phyloP scores from a whole-genome alignment of 2,797 vertebrate genomes.

The Sandelia bainsii region DNA sequence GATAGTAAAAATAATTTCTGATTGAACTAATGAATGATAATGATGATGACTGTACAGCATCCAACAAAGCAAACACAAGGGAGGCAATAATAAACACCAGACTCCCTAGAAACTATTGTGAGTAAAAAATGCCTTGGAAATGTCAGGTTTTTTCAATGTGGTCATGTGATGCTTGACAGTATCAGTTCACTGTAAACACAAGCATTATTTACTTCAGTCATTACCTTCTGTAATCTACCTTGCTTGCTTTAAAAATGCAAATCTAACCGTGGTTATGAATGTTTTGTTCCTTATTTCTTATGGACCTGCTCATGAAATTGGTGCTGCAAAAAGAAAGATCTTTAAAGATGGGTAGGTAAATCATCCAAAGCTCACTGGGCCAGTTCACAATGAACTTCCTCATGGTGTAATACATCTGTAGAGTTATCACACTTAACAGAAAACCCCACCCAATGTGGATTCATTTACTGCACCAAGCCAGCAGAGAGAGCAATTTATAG shows the following conservation, averaged over 20 bases:
- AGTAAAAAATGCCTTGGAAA: not conserved
- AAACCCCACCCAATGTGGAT: constrained; percentile 74
- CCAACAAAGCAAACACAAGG: not conserved
- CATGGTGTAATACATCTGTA: constrained; percentile 44
- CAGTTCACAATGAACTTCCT: constrained; percentile 46
- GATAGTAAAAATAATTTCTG: too few species aligned
- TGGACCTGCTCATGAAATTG: constrained; percentile 44
- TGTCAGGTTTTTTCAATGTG: constrained; percentile 16
- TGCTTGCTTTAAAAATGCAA: constrained; percentile 26
- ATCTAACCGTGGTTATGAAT: constrained; percentile 19
- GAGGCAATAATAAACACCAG: not conserved
- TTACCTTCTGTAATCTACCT: constrained; percentile 22
- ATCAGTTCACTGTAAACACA: constrained; percentile 31
- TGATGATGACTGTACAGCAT: not conserved
- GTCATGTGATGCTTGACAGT: constrained; percentile 7
- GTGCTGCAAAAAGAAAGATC: constrained; percentile 55
- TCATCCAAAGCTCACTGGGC: constrained; percentile 57
- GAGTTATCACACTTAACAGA: constrained; percentile 70
- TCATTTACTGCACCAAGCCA: constrained; percentile 70
- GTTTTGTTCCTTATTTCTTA: constrained; percentile 26
- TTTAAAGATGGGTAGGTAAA: constrained; percentile 65
- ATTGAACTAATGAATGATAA: too few species aligned
- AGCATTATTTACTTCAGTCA: constrained; percentile 49
- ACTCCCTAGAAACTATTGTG: not conserved
- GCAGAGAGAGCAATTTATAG: constrained; percentile 71